These are phyloP conservation scores for Hiodon tergisus DNA, from an alignment of 2,113 vertebrate genomes.

Conservation along the genomic window DNA sequence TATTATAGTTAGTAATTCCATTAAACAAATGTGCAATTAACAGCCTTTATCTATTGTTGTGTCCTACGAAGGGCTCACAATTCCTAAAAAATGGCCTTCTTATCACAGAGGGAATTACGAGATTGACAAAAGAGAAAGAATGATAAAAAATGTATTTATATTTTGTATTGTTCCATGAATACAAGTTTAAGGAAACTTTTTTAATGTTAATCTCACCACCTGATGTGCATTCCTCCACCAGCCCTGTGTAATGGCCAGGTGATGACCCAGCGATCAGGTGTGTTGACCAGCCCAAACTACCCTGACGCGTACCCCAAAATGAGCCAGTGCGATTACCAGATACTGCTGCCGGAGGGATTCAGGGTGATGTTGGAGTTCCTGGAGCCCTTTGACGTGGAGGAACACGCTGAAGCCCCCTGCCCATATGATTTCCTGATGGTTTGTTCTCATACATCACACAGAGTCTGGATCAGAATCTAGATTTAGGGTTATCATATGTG, in stretches of 20 bases:
- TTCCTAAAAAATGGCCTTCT: conserved; percentile 7
- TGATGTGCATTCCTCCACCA: conserved; percentile 35
- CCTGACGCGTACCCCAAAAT: conserved; percentile 63
- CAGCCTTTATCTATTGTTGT: background rate
- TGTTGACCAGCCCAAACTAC: conserved; percentile 65
- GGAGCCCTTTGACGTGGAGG: conserved; percentile 68
- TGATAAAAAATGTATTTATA: background rate
- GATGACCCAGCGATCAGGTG: conserved; percentile 56
- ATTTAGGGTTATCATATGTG: background rate
- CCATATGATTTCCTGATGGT: conserved; percentile 74
- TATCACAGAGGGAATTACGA: background rate
- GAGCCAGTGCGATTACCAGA: conserved; percentile 62
- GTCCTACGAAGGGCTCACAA: conserved; percentile 14
- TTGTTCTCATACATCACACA: conserved; percentile 21
- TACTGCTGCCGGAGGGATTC: conserved; percentile 65
- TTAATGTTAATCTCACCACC: background rate
- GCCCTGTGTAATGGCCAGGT: conserved; percentile 59
- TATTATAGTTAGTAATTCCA: conserved; percentile 36
- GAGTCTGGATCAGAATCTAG: background rate
- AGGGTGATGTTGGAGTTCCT: conserved; percentile 63
- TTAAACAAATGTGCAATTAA: conserved; percentile 20
- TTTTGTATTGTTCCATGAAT: background rate
- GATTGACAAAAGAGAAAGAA: background rate
- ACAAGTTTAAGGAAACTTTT: background rate
- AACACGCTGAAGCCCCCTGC: conserved; percentile 56